Conservation (phyloP, 2,113 vertebrate genomes). For the cattle (Bos taurus) region DNA sequence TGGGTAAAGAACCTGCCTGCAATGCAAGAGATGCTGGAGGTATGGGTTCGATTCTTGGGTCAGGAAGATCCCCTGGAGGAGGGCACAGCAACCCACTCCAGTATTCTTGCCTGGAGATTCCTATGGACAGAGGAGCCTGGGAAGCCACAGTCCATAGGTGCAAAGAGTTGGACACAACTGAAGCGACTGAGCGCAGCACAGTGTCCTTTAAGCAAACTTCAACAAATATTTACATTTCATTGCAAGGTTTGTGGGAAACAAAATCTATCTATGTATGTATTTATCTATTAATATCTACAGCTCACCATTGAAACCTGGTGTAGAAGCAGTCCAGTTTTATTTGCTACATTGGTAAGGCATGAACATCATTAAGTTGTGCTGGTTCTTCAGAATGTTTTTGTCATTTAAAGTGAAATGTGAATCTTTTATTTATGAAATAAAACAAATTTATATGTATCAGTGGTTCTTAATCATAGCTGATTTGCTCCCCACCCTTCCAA, state of each 20-base stretch:
- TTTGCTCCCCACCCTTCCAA: background rate
- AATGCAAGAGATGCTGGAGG: accelerated
- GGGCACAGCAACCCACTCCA: background rate
- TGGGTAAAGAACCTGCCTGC: background rate
- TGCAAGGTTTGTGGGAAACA: background rate
- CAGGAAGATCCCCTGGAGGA: background rate
- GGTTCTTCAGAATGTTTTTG: background rate
- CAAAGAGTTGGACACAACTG: background rate
- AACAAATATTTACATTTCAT: background rate
- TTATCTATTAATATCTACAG: background rate
- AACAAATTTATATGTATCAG: background rate
- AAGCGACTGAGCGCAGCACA: background rate
- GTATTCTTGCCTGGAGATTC: background rate
- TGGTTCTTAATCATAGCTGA: background rate
- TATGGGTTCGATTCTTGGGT: background rate
- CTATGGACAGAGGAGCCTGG: background rate
- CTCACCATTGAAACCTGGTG: background rate
- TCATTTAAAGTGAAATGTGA: background rate
- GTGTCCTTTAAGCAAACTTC: background rate
- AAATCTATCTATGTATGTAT: background rate
- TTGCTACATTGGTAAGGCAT: background rate
- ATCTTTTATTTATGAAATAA: background rate
- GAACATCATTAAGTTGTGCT: background rate
- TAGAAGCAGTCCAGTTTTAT: background rate
- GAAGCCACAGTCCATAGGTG: background rate